Evolutionary conservation across 2,888 invertebrate genomes (phyloP).

Genomic region (Volucella inflata): DNA sequence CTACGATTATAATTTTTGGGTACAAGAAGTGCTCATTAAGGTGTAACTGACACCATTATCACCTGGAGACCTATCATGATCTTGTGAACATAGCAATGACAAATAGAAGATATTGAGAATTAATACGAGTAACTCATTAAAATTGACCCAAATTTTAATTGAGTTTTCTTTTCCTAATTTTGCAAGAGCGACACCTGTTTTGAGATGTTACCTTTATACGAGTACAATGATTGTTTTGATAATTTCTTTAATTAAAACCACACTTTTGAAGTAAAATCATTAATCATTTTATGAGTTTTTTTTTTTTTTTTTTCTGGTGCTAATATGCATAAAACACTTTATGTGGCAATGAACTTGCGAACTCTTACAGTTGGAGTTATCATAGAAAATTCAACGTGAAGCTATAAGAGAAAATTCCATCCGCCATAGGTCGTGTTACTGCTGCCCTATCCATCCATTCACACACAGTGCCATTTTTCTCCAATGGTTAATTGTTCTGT

Average conservation of each 20-base stretch:
- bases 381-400: slow-evolving; percentile 37
- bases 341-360: slow-evolving; percentile 67
- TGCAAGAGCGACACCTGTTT: slow-evolving; percentile 60
- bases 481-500: slow-evolving; percentile 52
- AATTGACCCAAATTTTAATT: slow-evolving; percentile 65
- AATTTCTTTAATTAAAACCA: slow-evolving; percentile 26
- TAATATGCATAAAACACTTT: slow-evolving; percentile 48
- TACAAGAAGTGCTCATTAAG: slow-evolving; percentile 34
- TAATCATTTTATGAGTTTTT: slow-evolving; percentile 14
- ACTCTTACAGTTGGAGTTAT: slow-evolving; percentile 31
- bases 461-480: slow-evolving; percentile 30
- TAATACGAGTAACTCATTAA: slow-evolving; percentile 42
- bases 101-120: slow-evolving; percentile 36
- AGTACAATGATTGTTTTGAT: slow-evolving; percentile 2
- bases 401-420: slow-evolving; percentile 39
- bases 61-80: slow-evolving; percentile 14
- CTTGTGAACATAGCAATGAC: slow-evolving; percentile 35
- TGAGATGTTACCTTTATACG: slow-evolving; percentile 34
- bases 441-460: slow-evolving; percentile 8
- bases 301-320: slow-evolving; percentile 1
- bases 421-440: slow-evolving; percentile 7
- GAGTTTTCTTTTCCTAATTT: slow-evolving; percentile 32
- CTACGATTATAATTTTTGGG: slow-evolving; percentile 26
- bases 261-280: slow-evolving; percentile 12
- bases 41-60: slow-evolving; percentile 16